Evolutionary conservation across 2,888 invertebrate species (phyloP).

Genomic region (Furcula furcula): DNA sequence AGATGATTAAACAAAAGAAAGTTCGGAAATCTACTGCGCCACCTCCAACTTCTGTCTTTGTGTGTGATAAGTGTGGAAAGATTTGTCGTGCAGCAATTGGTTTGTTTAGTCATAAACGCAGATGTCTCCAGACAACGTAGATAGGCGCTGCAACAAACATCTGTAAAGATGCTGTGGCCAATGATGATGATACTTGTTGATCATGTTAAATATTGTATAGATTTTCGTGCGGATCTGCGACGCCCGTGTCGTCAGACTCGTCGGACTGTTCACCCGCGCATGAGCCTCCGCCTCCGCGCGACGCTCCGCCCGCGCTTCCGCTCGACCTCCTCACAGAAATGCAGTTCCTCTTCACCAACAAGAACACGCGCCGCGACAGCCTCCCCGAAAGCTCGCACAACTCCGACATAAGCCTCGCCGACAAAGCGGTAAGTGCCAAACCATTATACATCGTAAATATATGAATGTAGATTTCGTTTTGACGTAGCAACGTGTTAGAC

Average conservation of each 20-base stretch:
- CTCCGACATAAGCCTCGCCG: constrained; percentile 50
- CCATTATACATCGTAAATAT: constrained; percentile 15
- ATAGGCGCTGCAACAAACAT: too few relatives aligned
- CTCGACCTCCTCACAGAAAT: constrained; percentile 72
- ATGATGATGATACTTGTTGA: too few relatives aligned
- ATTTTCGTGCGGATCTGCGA: constrained; percentile 70
- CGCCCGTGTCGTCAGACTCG: constrained; percentile 69
- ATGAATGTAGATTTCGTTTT: constrained; percentile 23
- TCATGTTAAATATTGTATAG: too few relatives aligned
- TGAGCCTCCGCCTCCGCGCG: constrained; percentile 42
- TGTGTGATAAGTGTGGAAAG: too few relatives aligned
- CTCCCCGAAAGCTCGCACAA: constrained; percentile 52
- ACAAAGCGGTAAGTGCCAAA: constrained; percentile 61
- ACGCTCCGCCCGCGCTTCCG: constrained; percentile 50
- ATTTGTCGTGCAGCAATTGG: too few relatives aligned
- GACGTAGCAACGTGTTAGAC: constrained; percentile 24
- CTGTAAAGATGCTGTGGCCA: too few relatives aligned
- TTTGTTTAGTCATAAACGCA: too few relatives aligned
- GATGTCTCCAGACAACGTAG: too few relatives aligned
- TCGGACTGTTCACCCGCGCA: constrained; percentile 55
- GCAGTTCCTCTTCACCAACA: constrained; percentile 62
- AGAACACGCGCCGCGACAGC: constrained; percentile 53
- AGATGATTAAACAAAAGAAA: too few relatives aligned
- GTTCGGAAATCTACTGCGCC: too few relatives aligned
- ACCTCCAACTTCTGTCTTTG: too few relatives aligned